Evolutionary conservation across 1,140 invertebrate genomes (phyloP).

Genomic region (Sycobia sp.): DNA sequence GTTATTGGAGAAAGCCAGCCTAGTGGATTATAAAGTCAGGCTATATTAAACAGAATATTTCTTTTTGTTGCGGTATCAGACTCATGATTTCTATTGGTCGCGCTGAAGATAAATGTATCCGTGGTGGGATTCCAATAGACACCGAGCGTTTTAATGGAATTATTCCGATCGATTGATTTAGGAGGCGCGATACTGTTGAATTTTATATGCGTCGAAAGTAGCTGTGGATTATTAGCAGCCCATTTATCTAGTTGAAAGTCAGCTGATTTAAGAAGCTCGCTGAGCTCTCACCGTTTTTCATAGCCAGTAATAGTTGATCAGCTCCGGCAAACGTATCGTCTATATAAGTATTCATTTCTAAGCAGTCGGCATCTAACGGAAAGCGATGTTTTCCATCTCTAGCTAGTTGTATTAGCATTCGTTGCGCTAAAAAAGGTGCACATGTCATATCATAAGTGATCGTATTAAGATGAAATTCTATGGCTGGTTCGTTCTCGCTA

Average conservation of each 20-base stretch:
- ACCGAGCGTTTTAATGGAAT: neutral
- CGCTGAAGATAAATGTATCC: neutral
- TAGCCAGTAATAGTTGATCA: neutral
- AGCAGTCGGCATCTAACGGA: no score
- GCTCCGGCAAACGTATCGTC: neutral
- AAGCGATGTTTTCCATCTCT: neutral
- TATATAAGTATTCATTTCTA: no score
- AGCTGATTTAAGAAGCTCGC: neutral
- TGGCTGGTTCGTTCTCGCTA: neutral
- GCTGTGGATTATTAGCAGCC: no score
- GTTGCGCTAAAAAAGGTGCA: neutral
- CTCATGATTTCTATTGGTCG: neutral
- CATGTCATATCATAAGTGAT: constrained; percentile 13
- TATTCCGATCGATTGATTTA: no score
- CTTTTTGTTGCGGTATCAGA: neutral
- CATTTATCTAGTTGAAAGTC: no score
- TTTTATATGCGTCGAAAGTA: no score
- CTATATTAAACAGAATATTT: constrained; percentile 29
- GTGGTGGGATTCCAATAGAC: neutral
- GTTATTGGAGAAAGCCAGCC: constrained; percentile 41
- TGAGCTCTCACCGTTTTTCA: neutral
- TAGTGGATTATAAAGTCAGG: constrained; percentile 42
- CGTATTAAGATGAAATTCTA: neutral
- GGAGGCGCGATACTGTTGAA: neutral
- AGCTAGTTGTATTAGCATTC: neutral